Evolutionary conservation across 1,140 invertebrate species (phyloP).

Genomic region (Phymastichus coffea): DNA sequence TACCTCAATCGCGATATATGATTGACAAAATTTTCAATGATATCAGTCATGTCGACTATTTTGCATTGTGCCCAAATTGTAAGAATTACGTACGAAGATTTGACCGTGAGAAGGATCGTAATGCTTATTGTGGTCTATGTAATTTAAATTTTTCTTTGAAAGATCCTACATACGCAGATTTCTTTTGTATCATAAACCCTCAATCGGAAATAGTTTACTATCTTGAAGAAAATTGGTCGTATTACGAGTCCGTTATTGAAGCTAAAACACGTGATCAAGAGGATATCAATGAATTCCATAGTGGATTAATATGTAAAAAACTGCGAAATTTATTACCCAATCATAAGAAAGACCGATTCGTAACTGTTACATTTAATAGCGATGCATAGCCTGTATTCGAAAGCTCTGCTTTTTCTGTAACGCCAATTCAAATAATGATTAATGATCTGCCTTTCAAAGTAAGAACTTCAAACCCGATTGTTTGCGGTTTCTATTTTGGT

Average conservation of each 20-base stretch:
- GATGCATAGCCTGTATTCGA: constrained; percentile 21
- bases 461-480: neutral
- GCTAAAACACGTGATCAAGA: neutral
- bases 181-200: constrained; percentile 3
- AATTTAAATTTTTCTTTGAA: constrained; percentile 7
- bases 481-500: too few relatives aligned
- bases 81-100: constrained; percentile 6
- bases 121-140: neutral
- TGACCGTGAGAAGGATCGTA: neutral
- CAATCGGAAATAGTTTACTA: constrained; percentile 9
- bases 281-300: constrained; percentile 5
- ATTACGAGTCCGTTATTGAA: too few relatives aligned
- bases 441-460: too few relatives aligned
- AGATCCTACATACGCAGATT: too few relatives aligned
- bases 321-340: neutral
- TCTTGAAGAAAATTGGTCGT: too few relatives aligned
- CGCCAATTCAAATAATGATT: too few relatives aligned
- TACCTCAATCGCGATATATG: neutral
- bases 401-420: constrained; percentile 18
- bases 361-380: too few relatives aligned
- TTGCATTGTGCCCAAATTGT: constrained; percentile 16
- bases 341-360: constrained; percentile 12
- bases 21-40: constrained; percentile 21
- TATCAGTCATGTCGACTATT: neutral
- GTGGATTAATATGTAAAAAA: constrained; percentile 11